phyloP scores from a whole-genome alignment of 2,888 invertebrate genomes.

The Tachina lurida region DNA sequence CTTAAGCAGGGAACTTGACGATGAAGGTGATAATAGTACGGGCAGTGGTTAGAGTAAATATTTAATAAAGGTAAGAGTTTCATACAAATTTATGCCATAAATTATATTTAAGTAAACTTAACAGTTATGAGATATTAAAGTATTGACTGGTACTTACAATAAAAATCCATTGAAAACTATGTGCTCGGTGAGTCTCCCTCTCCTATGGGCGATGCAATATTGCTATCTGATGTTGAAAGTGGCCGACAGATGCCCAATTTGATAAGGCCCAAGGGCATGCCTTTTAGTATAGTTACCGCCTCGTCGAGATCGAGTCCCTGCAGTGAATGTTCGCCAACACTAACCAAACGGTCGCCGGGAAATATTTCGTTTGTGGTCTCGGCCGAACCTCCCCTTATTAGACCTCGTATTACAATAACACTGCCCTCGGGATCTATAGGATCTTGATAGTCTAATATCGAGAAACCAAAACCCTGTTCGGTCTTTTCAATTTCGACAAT shows the following conservation, averaged over 20 bases:
- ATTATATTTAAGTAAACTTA: constrained; percentile 35
- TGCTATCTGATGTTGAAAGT: constrained; percentile 82
- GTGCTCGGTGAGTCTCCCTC: constrained; percentile 80
- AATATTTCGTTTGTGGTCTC: constrained; percentile 96
- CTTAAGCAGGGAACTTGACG: not conserved
- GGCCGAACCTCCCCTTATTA: constrained; percentile 99
- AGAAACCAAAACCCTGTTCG: constrained; percentile 98
- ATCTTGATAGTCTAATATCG: constrained; percentile 98
- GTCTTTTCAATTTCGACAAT: constrained; percentile 96
- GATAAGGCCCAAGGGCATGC: constrained; percentile 94
- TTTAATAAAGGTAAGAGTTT: constrained; percentile 40
- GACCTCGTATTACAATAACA: constrained; percentile 97
- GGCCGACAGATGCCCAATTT: constrained; percentile 96
- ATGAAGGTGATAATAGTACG: not conserved
- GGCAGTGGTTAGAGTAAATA: constrained; percentile 7
- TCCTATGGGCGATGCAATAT: constrained; percentile 81
- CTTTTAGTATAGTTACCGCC: constrained; percentile 97
- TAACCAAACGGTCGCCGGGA: constrained; percentile 96
- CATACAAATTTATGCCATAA: constrained; percentile 29
- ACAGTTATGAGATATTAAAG: not conserved
- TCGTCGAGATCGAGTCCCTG: constrained; percentile 96
- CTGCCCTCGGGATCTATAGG: constrained; percentile 97
- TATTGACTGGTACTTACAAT: constrained; percentile 76
- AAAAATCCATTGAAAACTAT: constrained; percentile 79
- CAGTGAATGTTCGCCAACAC: constrained; percentile 95